Conservation (phyloP, 2,113 vertebrate species). For the Micromys minutus region DNA sequence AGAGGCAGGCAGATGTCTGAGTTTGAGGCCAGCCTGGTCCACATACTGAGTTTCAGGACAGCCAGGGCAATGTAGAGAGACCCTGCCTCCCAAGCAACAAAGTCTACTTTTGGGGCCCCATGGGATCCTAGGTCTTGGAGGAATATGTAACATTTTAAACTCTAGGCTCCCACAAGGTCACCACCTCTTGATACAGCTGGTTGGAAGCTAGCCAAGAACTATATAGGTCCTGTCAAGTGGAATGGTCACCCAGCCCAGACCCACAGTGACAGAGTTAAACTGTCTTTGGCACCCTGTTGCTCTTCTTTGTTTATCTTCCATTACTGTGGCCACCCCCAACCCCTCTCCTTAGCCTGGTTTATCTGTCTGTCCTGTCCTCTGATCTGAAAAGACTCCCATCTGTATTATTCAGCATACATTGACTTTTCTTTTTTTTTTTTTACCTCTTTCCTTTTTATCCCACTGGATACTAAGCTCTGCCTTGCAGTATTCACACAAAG, state of each 20-base stretch:
- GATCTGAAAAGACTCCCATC: slow-evolving; percentile 26
- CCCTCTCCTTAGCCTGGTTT: neutral
- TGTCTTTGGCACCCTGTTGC: neutral
- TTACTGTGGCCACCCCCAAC: neutral
- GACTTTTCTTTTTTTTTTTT: no score
- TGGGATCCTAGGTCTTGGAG: slow-evolving; percentile 3
- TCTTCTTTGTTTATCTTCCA: slow-evolving; percentile 18
- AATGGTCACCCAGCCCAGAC: neutral
- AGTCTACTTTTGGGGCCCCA: neutral
- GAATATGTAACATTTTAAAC: slow-evolving; percentile 32
- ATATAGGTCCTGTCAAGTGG: neutral
- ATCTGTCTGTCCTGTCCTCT: neutral
- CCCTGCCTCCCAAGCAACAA: neutral
- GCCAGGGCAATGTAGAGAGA: neutral
- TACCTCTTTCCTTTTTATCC: neutral
- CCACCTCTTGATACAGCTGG: slow-evolving; percentile 5
- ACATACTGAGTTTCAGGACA: neutral
- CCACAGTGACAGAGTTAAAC: slow-evolving; percentile 16
- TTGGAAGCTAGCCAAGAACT: neutral
- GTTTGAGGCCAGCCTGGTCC: neutral
- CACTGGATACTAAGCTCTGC: neutral
- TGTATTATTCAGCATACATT: neutral
- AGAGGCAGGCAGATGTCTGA: neutral
- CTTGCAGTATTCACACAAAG: slow-evolving; percentile 1
- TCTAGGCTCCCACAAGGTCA: slow-evolving; percentile 4